phyloP scores from a whole-genome alignment of 2,797 vertebrate species.

The Gambusia yucatana region DNA sequence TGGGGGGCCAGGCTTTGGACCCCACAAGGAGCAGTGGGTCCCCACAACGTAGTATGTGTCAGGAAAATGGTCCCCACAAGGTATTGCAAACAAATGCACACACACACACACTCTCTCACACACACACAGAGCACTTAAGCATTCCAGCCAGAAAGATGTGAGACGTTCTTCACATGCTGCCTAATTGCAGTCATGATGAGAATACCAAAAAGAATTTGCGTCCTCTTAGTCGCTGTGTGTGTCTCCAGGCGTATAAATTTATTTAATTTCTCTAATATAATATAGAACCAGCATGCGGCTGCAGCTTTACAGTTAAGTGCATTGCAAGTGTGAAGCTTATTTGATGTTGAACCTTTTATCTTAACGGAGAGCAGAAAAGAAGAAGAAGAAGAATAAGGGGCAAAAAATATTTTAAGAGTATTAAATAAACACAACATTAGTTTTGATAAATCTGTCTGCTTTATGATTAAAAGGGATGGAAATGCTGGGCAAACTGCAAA shows the following conservation, averaged over 20 bases:
- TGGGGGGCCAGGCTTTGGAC: neutral
- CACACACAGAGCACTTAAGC: slow-evolving; percentile 32
- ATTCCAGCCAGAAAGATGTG: slow-evolving; percentile 24
- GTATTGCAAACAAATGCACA: neutral
- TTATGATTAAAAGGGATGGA: neutral
- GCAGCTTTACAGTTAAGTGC: neutral
- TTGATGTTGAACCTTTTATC: slow-evolving; percentile 13
- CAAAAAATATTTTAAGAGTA: neutral
- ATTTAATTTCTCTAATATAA: slow-evolving; percentile 16
- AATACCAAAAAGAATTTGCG: slow-evolving; percentile 37
- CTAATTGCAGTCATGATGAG: slow-evolving; percentile 51
- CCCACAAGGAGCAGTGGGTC: too few species aligned
- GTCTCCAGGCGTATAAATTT: slow-evolving; percentile 12
- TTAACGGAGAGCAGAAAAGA: neutral
- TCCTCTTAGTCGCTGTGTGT: neutral
- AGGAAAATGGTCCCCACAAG: too few species aligned
- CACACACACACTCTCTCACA: slow-evolving; percentile 7
- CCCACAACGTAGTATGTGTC: too few species aligned
- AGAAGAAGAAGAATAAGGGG: too few species aligned
- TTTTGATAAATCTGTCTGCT: neutral
- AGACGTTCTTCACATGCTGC: slow-evolving; percentile 21
- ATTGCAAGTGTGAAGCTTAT: neutral
- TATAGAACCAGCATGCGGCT: slow-evolving; percentile 6
- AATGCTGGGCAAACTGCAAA: neutral
- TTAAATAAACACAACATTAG: neutral